These are phyloP conservation scores for Meloidogyne exigua DNA, from an alignment of 1,140 invertebrate species.

Conservation along the genomic window DNA sequence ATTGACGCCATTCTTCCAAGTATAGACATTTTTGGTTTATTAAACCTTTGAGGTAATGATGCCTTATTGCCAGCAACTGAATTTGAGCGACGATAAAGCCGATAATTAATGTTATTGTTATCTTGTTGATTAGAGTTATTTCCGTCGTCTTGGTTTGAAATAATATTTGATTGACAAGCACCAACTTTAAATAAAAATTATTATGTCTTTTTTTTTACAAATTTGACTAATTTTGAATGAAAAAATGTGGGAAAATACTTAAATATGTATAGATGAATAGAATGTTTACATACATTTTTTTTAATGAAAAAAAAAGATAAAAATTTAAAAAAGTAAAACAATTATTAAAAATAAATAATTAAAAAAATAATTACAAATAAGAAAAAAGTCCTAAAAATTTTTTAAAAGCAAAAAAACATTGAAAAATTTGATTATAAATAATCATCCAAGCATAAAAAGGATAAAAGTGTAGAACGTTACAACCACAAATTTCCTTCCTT, in stretches of 20 bases:
- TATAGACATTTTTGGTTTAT: conserved; percentile 20
- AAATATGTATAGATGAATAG: not conserved
- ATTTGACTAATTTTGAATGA: conserved; percentile 3
- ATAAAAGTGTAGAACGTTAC: no score
- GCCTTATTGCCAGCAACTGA: conserved; percentile 16
- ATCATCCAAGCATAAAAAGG: not conserved
- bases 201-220: not conserved
- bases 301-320: not conserved
- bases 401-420: not conserved
- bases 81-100: conserved; percentile 15
- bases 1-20: conserved; percentile 20
- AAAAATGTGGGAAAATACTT: not conserved
- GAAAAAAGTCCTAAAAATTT: no score
- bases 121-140: not conserved
- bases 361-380: no score
- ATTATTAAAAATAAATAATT: no score
- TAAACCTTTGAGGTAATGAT: not conserved
- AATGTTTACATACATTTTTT: not conserved
- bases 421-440: not conserved
- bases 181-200: not conserved
- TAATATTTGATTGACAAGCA: conserved; percentile 5
- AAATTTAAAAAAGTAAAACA: no score
- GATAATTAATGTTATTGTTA: conserved; percentile 5
- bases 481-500: no score
- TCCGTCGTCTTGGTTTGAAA: not conserved